Evolutionary conservation across 1,140 invertebrate species (phyloP), one percentile per base, ranked within the genome.

Genomic region (Lepidotrigona ventralis): DNA sequence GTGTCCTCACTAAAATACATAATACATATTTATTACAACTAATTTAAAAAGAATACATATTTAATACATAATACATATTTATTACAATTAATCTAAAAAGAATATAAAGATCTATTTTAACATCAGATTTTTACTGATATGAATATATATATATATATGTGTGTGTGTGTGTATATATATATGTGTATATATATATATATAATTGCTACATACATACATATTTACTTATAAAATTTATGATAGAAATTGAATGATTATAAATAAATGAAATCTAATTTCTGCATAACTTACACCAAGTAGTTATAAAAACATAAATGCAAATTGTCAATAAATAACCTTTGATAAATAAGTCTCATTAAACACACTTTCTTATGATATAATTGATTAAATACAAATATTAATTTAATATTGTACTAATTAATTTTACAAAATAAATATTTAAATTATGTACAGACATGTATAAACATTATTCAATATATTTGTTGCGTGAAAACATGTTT

Each of bases 1-100:
- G 74, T 70, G 76, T 64, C 68, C 26, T 72, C 68, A 69, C 86
- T 88, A 29, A 33, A 88, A 88, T 46, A 63, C 19, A n/a, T 46
- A 75, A 60, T 9, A 60, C 26, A 33, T 15, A 58, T 75, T 60
- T 17, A 75, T 21, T 17, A 17, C 14, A n/a, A 39, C 1, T 2
- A n/a, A 60, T 39, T 12, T n/a, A 58, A n/a, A 58, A 60, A n/a
- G 46, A 23, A n/a, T 46, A 33, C 33, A 33, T 33, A 33, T 33
- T 33, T 33, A 88, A 88, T 46, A 63, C 19, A 19, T 46, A 63
- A 60, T 9, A 60, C 26, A 33, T 15, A 58, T 75, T 60, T 17
- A 75, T 21, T 11, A 17, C 14, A n/a, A 39, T 2, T 2, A n/a
- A 60, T 39, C 21, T n/a, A 58, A n/a, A 58, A 60, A 39, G 46